Evolutionary conservation across 2,888 invertebrate genomes (phyloP), one percentile per base, ranked within the genome.

Genomic region (Meteorus colon): DNA sequence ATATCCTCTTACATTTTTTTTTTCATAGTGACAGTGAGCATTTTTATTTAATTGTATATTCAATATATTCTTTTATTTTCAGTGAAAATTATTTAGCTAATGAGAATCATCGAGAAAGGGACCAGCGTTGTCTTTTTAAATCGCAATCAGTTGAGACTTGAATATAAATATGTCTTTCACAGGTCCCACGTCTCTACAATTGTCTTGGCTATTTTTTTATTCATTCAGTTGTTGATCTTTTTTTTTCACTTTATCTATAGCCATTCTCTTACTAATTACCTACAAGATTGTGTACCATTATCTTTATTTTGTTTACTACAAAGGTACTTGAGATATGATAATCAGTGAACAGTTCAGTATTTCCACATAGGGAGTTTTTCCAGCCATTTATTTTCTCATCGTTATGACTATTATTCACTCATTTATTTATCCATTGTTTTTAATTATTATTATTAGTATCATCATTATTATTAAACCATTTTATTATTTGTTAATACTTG

Each of bases 321-420:
- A 70, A 78, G 70, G 41, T 76, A 76, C 74, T 72, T 66, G 78
- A 77, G 76, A 79, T 77, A 78, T 75, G 74, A 78, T 65, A 75
- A 76, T 77, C 55, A 71, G n/a, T 59, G 51, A 77, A 76, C 76
- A 70, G 69, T 75, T 68, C 60, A 37, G 27, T 60, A 29, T 71
- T 37, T 73, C 10, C 3, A 16, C 27, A 45, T 2, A 3, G 24
- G 19, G 19, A 41, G 65, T 65, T 24, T 14, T 34, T 16, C 4
- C 6, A 5, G 3, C 48, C 59, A 24, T 60, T 24, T 60, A 60
- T 60, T 2, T 14, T 24, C 3, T 45, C 45, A 45, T 45, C 34
- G 34, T 34, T 34, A 6, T 8, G 8, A 34, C 34, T 34, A 34
- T 34, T 8, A 34, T 34, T 41, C 41, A 41, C 2, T 41, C 41